Base-by-base conservation (phyloP, 2,113 vertebrate species). In the Aspiorhynchus laticeps region DNA sequence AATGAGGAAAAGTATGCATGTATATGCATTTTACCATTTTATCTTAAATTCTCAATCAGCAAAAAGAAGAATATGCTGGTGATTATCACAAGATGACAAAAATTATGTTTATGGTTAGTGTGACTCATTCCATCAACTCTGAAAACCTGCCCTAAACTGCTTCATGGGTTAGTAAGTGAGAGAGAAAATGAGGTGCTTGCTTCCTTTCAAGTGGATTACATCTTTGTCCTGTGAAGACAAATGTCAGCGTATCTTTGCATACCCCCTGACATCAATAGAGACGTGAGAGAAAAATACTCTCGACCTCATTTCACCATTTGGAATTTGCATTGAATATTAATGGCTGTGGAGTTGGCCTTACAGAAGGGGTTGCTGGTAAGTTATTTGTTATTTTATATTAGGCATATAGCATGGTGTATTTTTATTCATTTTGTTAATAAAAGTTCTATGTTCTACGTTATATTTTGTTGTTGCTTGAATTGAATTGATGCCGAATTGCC, bases 351-450 rank as follows among this genome's bases (percentile, higher is more conserved):
- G 7, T 61, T 1, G 2, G 65, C 74, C n/a, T 94, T 91, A 99
- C 77, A 99, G 96, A 78, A 99, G 97, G 83, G 98, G 98, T 90
- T 99, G 98, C 89, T 97, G 98, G 1, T 97, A 98, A n/a, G n/a
- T n/a, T n/a, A n/a, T n/a, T n/a, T n/a, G n/a, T n/a, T n/a, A n/a
- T n/a, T n/a, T n/a, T n/a, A n/a, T n/a, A n/a, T n/a, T n/a, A n/a
- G n/a, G n/a, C n/a, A n/a, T n/a, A n/a, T n/a, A n/a, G n/a, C n/a
- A n/a, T n/a, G n/a, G n/a, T n/a, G n/a, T n/a, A n/a, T n/a, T n/a
- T n/a, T n/a, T n/a, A n/a, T n/a, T n/a, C n/a, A n/a, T n/a, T n/a
- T n/a, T n/a, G n/a, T n/a, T n/a, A n/a, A n/a, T n/a, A n/a, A n/a
- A n/a, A n/a, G n/a, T n/a, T n/a, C n/a, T n/a, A n/a, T n/a, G n/a